Base-by-base conservation (phyloP, 2,888 invertebrate genomes). In the Mythimna albipuncta region DNA sequence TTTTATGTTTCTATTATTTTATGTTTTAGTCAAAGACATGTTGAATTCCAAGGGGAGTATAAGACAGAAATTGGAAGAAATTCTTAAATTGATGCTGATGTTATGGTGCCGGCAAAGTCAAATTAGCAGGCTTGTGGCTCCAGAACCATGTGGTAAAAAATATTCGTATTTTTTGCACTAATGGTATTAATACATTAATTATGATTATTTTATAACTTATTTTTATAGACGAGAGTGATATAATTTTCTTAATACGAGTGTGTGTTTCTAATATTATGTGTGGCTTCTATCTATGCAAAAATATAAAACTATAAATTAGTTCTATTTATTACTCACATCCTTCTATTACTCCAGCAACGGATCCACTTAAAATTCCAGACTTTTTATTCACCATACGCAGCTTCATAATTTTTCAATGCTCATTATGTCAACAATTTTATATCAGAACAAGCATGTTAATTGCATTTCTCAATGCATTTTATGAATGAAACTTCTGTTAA, bases 21-120 rank as follows among this genome's bases (percentile, higher is more conserved):
- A 85, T 86, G 80, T 93, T 94, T 88, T 95, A 96, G 96, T 96
- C 79, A 93, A 87, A 89, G 92, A 94, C 77, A 89, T 94, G 79
- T 88, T 94, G 87, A 91, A 90, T 83, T 91, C 93, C 21, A 94
- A 93, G 72, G 96, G 94, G 57, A 94, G 91, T 87, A 88, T 96
- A 67, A 91, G 95, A 75, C 96, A 97, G 82, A 97, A 97, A 89
- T 95, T 98, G 88, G 98, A 98, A 92, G 98, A 98, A 90, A 96
- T 98, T 81, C 97, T 98, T 88, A 98, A 98, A 93, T 96, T 98
- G 88, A 98, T 98, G 98, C 97, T 98, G 88, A 96, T 98, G 90
- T 97, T 98, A 64, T 98, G 98, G 98, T 98, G 98, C 91, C 97
- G 97, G 86, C 98, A 98, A 91, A 97, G 97, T 85, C 97, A 97